Conservation (phyloP, 2,888 invertebrate genomes). For the Neocrepidodera transversa region DNA sequence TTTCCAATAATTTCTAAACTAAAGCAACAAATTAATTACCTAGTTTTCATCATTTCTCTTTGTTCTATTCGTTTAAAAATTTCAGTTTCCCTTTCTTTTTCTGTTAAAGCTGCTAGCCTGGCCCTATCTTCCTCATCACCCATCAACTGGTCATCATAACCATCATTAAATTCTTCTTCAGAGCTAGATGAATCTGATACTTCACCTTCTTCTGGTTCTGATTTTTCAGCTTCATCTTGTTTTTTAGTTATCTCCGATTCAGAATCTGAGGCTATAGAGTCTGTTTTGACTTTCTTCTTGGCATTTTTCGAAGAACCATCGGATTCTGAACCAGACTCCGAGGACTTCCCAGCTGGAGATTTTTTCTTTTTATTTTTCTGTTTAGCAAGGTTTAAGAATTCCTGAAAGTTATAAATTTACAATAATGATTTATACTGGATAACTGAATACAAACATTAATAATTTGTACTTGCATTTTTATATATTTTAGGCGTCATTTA, state of each 20-base stretch:
- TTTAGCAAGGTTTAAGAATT: constrained; percentile 81
- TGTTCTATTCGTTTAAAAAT: constrained; percentile 96
- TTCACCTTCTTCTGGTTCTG: constrained; percentile 89
- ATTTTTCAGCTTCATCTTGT: constrained; percentile 60
- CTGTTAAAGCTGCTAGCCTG: constrained; percentile 89
- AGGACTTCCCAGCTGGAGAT: constrained; percentile 56
- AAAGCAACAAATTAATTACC: constrained; percentile 57
- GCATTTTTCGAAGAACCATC: constrained; percentile 51
- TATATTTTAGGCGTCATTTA: constrained; percentile 8
- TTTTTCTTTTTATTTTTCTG: constrained; percentile 73
- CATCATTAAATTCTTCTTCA: constrained; percentile 93
- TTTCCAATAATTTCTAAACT: constrained; percentile 44
- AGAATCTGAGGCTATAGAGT: constrained; percentile 50
- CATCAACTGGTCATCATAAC: constrained; percentile 96
- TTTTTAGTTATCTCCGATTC: constrained; percentile 58
- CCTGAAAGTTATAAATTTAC: constrained; percentile 62
- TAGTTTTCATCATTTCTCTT: constrained; percentile 90
- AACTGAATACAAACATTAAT: constrained; percentile 15
- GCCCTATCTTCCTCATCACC: constrained; percentile 95
- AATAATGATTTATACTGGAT: background rate
- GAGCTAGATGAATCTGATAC: constrained; percentile 74
- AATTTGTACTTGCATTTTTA: constrained; percentile 3
- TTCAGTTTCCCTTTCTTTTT: constrained; percentile 96
- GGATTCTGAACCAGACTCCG: constrained; percentile 58
- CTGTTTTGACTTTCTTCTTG: constrained; percentile 51